Conservation (phyloP, 2,888 invertebrate species). For the Stenchaetothrips biformis region DNA sequence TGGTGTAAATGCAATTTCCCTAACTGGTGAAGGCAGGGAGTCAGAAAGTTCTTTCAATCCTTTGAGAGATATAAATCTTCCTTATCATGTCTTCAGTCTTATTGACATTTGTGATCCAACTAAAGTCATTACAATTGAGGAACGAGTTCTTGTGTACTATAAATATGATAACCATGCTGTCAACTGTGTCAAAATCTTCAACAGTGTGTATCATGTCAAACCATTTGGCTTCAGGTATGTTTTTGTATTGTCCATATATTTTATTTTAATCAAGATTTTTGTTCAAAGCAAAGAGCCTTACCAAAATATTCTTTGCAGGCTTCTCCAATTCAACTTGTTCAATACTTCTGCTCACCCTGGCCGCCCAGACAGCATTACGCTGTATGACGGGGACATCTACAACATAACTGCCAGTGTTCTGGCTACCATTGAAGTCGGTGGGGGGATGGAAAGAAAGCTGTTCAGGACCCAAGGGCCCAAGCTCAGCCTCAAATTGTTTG, state of each 20-base stretch:
- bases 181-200: constrained; percentile 96
- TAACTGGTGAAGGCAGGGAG: constrained; percentile 89
- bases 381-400: constrained; percentile 91
- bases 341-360: constrained; percentile 78
- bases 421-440: constrained; percentile 65
- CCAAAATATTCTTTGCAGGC: constrained; percentile 46
- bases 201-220: constrained; percentile 76
- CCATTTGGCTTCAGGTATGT: constrained; percentile 72
- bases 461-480: constrained; percentile 72
- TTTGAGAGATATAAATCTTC: constrained; percentile 71
- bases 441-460: constrained; percentile 65
- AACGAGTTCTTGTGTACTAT: constrained; percentile 86
- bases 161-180: constrained; percentile 95
- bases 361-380: constrained; percentile 73
- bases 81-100: constrained; percentile 87
- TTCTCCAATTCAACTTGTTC: constrained; percentile 87
- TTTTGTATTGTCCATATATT: constrained; percentile 25
- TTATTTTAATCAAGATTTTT: constrained; percentile 13
- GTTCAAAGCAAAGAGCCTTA: background rate
- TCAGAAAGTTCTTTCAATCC: constrained; percentile 86
- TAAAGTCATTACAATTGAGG: constrained; percentile 85
- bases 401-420: constrained; percentile 58
- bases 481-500: constrained; percentile 84
- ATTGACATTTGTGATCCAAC: constrained; percentile 94
- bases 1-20: constrained; percentile 81